Percentiles rank a stretch among this genome's conserved stretches.
Evolutionary conservation across 2,113 vertebrate genomes (phyloP).

Genomic region (Nerophis lumbriciformis): DNA sequence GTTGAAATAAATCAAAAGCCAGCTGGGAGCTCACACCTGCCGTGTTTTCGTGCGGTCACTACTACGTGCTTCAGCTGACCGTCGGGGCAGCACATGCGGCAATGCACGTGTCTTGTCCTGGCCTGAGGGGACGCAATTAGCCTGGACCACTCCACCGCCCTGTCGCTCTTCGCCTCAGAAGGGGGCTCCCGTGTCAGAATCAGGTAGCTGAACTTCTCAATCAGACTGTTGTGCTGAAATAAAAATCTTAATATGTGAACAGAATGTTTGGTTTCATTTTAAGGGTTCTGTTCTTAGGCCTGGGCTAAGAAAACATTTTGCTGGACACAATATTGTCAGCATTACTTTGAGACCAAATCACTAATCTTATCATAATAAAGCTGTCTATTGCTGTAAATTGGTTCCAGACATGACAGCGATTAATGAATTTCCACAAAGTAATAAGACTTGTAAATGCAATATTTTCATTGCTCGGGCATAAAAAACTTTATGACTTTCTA

Average conservation of each 20-base stretch:
- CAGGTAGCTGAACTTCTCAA: slow-evolving; percentile 80
- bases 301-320: too few relatives aligned
- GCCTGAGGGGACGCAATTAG: slow-evolving; percentile 71
- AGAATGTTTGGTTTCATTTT: too few relatives aligned
- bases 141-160: slow-evolving; percentile 67
- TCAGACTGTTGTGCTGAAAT: slow-evolving; percentile 24
- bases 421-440: too few relatives aligned
- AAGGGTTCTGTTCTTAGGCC: too few relatives aligned
- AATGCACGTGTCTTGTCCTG: slow-evolving; percentile 77
- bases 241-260: background rate
- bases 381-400: too few relatives aligned
- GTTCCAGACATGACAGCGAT: too few relatives aligned
- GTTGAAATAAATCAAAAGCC: background rate
- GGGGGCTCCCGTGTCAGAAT: slow-evolving; percentile 63
- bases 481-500: too few relatives aligned
- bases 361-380: too few relatives aligned
- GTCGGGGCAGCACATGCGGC: slow-evolving; percentile 73
- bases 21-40: slow-evolving; percentile 67
- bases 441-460: too few relatives aligned
- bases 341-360: too few relatives aligned
- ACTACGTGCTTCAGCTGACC: slow-evolving; percentile 74
- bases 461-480: too few relatives aligned
- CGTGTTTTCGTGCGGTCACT: slow-evolving; percentile 71
- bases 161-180: background rate
- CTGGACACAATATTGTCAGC: too few relatives aligned